A percentile compares a stretch with the other conserved stretches of the same genome.
Evolutionary conservation across 2,113 vertebrate genomes (phyloP).

Genomic region (Cryptotis parvus): DNA sequence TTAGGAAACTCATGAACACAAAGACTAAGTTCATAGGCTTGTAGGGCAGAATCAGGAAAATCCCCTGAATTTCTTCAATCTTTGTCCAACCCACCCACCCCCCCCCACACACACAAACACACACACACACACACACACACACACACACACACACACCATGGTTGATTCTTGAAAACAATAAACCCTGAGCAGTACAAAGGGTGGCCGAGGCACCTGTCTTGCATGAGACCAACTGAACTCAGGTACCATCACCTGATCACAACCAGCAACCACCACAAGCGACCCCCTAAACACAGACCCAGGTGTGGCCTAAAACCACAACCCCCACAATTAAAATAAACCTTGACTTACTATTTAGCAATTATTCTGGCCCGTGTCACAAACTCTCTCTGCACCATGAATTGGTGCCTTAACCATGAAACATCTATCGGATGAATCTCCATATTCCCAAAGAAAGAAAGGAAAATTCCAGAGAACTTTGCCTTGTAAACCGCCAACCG

Average conservation of each 20-base stretch:
- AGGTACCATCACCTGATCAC: no score
- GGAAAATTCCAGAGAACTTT: no score
- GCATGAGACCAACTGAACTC: no score
- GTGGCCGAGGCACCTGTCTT: no score
- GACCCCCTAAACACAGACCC: no score
- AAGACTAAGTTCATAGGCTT: background rate
- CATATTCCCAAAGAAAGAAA: no score
- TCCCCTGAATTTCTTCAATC: slow-evolving; percentile 5
- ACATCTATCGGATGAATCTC: no score
- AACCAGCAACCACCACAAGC: no score
- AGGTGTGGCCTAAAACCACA: no score
- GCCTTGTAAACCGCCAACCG: no score
- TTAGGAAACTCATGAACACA: background rate
- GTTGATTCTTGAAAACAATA: slow-evolving; percentile 47
- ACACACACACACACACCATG: background rate
- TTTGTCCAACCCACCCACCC: background rate
- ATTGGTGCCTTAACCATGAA: background rate
- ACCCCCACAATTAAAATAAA: no score
- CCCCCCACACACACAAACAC: background rate
- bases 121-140: background rate
- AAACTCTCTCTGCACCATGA: background rate
- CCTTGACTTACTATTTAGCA: background rate
- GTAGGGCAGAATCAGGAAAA: background rate
- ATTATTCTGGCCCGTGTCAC: background rate
- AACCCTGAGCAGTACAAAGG: background rate